Evolutionary conservation across 1,140 invertebrate species (phyloP), one percentile per base, ranked within the genome.

Genomic region (Pogonomyrmex californicus): DNA sequence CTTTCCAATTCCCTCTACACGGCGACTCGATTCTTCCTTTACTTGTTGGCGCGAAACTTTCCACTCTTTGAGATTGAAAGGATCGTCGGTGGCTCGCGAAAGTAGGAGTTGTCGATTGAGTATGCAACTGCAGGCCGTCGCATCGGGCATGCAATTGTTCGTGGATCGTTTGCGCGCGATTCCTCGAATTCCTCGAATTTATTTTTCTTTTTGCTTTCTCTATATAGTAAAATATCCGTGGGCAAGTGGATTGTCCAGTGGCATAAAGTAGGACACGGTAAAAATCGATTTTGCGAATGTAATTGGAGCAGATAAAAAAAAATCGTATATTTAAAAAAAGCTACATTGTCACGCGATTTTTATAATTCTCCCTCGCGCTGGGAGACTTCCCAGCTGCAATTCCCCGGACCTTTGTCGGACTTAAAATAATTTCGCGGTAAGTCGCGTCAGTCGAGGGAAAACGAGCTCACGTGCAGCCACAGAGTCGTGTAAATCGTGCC

Each of bases 21-120:
- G 6, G 12, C 33, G 60, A 85, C 73, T 78, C 30, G 79, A 75
- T 56, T 60, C 41, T 60, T 33, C 41, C 49, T 85, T 78, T 66
- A 78, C 82, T 85, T 85, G 71, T 76, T 68, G 82, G 73, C 58
- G 70, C 49, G 71, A 63, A 83, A 83, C 79, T 83, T 83, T 83
- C 54, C 68, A 47, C 79, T 73, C 68, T 75, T 75, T 75, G 54
- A 75, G 68, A 83, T 83, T 83, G 79, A 83, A 83, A 73, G 68
- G 79, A 73, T 83, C 68, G 66, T 73, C 51, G 44, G 41, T 83
- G 41, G 56, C 17, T 49, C 54, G 41, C 56, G 68, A 73, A 83
- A 73, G 77, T 38, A 70, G 54, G 79, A 62, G 38, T 71, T 33
- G 54, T 17, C 66, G 51, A 82, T 73, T 70, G 79, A 71, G 54